Percentiles rank a stretch among this genome's conserved stretches.
Evolutionary conservation across 2,888 invertebrate species (phyloP).

Genomic region (Pyrrhosoma nymphula): DNA sequence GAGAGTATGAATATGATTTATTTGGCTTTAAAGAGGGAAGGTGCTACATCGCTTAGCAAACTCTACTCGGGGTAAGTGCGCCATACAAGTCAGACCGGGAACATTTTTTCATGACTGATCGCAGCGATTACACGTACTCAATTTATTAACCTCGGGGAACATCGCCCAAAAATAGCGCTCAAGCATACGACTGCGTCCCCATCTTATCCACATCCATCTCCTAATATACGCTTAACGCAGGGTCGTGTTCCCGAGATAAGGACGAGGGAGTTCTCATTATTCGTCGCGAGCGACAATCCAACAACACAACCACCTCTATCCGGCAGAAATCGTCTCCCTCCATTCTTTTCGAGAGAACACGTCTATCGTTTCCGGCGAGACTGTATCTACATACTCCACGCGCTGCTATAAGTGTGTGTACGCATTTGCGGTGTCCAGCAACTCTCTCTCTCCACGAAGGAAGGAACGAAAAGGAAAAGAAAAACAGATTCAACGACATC

Average conservation of each 20-base stretch:
- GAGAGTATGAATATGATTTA: not conserved
- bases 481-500: not conserved
- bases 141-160: not conserved
- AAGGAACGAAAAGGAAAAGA: not conserved
- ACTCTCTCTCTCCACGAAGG: slow-evolving; percentile 16
- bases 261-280: not conserved
- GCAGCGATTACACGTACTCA: not conserved
- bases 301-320: not conserved
- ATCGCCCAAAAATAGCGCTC: not conserved
- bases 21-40: not conserved
- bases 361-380: slow-evolving; percentile 39
- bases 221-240: not conserved
- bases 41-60: not conserved
- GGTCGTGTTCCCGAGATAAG: not conserved
- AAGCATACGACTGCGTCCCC: not conserved
- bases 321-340: not conserved
- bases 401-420: not conserved
- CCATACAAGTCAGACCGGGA: not conserved
- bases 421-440: not conserved
- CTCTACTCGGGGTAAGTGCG: not conserved
- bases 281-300: not conserved
- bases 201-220: not conserved
- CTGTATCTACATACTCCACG: not conserved
- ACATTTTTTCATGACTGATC: not conserved
- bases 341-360: not conserved